These are phyloP conservation scores for Drosophila novamexicana DNA, from an alignment of 1,140 invertebrate species.

Conservation along the genomic window DNA sequence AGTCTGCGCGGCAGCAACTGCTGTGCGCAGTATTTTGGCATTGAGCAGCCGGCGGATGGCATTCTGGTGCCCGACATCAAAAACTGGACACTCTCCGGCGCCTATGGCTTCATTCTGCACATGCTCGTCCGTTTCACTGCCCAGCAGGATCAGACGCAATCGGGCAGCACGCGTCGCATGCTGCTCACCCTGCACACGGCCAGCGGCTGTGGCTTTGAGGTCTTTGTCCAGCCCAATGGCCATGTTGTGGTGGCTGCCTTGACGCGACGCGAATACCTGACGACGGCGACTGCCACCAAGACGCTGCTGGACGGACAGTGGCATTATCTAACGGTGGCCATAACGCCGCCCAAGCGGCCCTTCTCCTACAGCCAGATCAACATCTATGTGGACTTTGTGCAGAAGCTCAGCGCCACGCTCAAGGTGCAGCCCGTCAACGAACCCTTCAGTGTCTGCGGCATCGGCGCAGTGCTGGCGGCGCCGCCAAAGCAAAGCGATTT, in stretches of 20 bases:
- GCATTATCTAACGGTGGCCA: conserved; percentile 87
- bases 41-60: conserved; percentile 85
- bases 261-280: conserved; percentile 87
- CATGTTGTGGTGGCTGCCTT: conserved; percentile 86
- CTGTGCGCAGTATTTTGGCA: conserved; percentile 84
- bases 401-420: conserved; percentile 85
- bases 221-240: conserved; percentile 86
- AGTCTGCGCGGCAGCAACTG: conserved; percentile 69
- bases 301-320: conserved; percentile 86
- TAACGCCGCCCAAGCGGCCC: conserved; percentile 86
- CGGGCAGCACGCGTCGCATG: conserved; percentile 61
- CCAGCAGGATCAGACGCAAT: conserved; percentile 24
- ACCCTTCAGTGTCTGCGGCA: conserved; percentile 85
- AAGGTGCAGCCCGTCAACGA: conserved; percentile 87
- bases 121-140: conserved; percentile 86
- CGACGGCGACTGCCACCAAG: conserved; percentile 85
- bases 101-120: conserved; percentile 87
- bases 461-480: conserved; percentile 84
- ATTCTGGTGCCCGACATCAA: conserved; percentile 85
- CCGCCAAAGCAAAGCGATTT: conserved; percentile 48
- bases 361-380: conserved; percentile 87
- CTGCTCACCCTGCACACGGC: conserved; percentile 85
- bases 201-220: conserved; percentile 87
- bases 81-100: conserved; percentile 86
- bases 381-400: conserved; percentile 87